Evolutionary conservation across 2,113 vertebrate species (phyloP).

Genomic region (Dolichotis patagonum): DNA sequence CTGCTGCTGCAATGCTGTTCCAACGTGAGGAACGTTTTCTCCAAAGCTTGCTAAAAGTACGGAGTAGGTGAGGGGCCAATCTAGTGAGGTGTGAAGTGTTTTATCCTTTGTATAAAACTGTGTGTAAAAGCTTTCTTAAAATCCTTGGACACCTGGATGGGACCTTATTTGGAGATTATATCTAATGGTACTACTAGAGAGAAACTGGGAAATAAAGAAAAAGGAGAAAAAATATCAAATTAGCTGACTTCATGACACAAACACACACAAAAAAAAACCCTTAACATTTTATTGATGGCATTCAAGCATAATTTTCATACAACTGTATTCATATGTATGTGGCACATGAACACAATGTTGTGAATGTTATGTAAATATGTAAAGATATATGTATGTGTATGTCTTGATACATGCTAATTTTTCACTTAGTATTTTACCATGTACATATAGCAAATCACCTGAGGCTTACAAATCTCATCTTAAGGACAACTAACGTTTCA

Average conservation of each 20-base stretch:
- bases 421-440: not conserved
- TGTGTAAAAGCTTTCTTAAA: not conserved
- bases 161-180: not conserved
- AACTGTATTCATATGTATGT: not conserved
- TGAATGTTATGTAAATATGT: not conserved
- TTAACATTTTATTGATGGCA: not conserved
- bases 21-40: not conserved
- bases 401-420: not conserved
- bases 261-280: not conserved
- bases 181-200: not conserved
- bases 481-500: not conserved
- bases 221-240: not conserved
- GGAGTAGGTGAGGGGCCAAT: not conserved
- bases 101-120: not conserved
- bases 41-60: not conserved
- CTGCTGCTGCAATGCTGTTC: not conserved
- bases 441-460: not conserved
- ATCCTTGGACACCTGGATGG: not conserved
- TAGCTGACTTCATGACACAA: not conserved
- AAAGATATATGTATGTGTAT: not conserved
- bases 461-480: not conserved
- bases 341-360: not conserved
- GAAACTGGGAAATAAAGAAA: not conserved
- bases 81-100: not conserved
- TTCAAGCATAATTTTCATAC: not conserved